Evolutionary conservation across 2,797 vertebrate species (phyloP), one percentile per base, ranked within the genome.

Genomic region (Enoplosus armatus): DNA sequence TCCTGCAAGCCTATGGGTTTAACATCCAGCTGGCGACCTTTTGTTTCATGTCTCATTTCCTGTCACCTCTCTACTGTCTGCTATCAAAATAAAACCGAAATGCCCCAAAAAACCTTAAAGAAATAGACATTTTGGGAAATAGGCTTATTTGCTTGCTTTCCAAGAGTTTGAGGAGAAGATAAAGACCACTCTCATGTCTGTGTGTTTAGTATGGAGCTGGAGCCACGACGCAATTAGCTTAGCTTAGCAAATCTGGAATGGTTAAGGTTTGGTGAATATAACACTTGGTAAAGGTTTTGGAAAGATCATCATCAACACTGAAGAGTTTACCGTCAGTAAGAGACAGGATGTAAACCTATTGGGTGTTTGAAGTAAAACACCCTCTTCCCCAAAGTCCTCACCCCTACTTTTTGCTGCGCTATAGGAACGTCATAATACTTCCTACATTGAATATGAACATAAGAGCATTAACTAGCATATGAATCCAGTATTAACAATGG

Each of bases 221-320:
- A 54, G 53, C 60, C 54, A 53, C 8, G 5, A 45, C n/a, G 6
- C 8, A 26, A 56, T 73, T 65, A 43, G 35, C n/a, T 12, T 20
- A 65, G 43, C 53, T 68, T 84, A 47, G 39, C 48, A 65, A 33
- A 33, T 33, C 31, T 33, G 8, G 31, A 33, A 33, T 7, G 31
- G 5, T 33, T 33, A 33, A 33, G 31, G 31, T 33, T 33, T 33
- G 31, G 31, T 33, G 8, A 33, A 33, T 33, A 33, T 6, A 6
- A 33, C 5, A 33, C 31, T 33, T 33, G 31, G 6, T 31, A 31
- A 4, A 31, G 33, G 33, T 35, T 35, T 35, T 15, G 41, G 41
- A 4, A 15, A 43, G 41, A 18, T 18, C 41, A 43, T 43, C 10
- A 43, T 15, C 41, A 45, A 15, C 16, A 37, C 7, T 18, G 41